phyloP scores from a whole-genome alignment of 2,888 invertebrate species.

The Diaprepes abbreviatus region DNA sequence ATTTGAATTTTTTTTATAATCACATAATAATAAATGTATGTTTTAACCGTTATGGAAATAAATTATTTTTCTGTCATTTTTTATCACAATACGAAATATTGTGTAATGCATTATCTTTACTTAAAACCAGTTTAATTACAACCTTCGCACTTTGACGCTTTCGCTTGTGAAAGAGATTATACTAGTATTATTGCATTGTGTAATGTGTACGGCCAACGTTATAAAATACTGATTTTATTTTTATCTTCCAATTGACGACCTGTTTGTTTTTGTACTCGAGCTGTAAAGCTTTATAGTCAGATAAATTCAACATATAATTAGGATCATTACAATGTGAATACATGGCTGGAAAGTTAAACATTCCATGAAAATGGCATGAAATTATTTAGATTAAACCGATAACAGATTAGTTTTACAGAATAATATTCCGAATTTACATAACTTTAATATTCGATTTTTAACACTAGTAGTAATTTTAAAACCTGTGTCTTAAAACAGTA shows the following conservation, averaged over 20 bases:
- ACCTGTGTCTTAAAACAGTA: no score
- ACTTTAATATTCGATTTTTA: no score
- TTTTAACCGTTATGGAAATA: no score
- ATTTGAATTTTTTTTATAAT: no score
- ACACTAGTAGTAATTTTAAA: no score
- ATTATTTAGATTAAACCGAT: not conserved
- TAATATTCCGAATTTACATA: no score
- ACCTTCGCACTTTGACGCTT: not conserved
- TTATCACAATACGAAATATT: not conserved
- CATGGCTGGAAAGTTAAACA: not conserved
- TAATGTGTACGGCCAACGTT: not conserved
- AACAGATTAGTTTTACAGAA: no score
- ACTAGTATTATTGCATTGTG: slow-evolving; percentile 16
- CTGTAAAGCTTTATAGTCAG: slow-evolving; percentile 2
- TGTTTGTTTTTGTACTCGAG: slow-evolving; percentile 6
- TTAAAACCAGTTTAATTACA: not conserved
- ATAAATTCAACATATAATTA: slow-evolving; percentile 6
- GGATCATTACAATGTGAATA: not conserved
- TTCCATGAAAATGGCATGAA: not conserved
- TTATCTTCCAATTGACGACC: slow-evolving; percentile 8
- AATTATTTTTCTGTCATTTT: no score
- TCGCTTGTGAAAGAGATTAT: not conserved
- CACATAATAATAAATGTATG: no score
- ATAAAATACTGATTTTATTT: slow-evolving; percentile 16
- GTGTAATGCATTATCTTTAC: not conserved